Evolutionary conservation across 2,113 vertebrate genomes (phyloP).

Genomic region (Nanorana parkeri): DNA sequence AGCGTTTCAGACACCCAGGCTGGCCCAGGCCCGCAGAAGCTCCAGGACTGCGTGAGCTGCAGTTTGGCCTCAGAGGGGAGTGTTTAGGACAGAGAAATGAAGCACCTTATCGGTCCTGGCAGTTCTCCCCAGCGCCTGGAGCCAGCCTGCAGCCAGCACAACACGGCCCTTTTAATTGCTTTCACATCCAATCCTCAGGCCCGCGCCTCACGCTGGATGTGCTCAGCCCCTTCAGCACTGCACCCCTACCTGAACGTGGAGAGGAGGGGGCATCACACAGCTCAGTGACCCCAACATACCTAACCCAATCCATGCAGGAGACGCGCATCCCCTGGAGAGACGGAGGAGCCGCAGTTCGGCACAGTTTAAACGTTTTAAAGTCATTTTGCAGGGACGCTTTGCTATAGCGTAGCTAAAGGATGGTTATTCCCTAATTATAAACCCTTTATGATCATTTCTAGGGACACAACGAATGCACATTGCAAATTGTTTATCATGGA

Average conservation of each 20-base stretch:
- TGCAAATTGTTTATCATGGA: too few relatives aligned
- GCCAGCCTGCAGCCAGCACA: constrained; percentile 56
- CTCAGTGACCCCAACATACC: constrained; percentile 52
- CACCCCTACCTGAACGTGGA: constrained; percentile 47
- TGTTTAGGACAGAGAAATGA: constrained; percentile 57
- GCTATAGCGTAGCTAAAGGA: too few relatives aligned
- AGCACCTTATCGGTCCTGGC: constrained; percentile 58
- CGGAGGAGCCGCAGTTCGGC: neutral
- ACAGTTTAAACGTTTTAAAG: too few relatives aligned
- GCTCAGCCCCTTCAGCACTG: constrained; percentile 51
- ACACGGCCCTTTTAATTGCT: constrained; percentile 56
- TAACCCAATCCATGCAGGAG: constrained; percentile 19
- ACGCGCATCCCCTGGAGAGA: neutral
- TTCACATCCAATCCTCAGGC: constrained; percentile 55
- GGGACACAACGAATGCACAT: too few relatives aligned
- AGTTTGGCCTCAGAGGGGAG: constrained; percentile 54
- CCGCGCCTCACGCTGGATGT: constrained; percentile 51
- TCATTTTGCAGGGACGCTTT: too few relatives aligned
- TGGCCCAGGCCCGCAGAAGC: constrained; percentile 26
- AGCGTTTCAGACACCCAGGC: constrained; percentile 8
- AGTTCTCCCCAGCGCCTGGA: constrained; percentile 56
- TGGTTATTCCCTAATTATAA: too few relatives aligned
- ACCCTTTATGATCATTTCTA: too few relatives aligned
- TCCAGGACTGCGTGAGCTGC: constrained; percentile 44
- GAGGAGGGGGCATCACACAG: constrained; percentile 10